Evolutionary conservation across 2,113 vertebrate species (phyloP), one percentile per base, ranked within the genome.

Genomic region (Blennius ocellaris): DNA sequence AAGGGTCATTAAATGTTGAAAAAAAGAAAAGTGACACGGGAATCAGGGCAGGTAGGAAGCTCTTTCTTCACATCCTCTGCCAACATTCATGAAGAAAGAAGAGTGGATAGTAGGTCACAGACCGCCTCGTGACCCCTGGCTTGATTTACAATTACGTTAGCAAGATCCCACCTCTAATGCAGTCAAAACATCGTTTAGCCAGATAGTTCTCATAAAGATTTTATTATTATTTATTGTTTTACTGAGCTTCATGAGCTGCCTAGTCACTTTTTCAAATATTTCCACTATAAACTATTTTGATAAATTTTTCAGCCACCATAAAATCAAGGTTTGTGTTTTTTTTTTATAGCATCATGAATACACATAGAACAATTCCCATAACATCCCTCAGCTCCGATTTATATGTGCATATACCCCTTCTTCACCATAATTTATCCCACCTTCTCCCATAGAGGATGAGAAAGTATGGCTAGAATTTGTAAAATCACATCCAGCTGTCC

Each of bases 251-350:
- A 81, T 81, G 65, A 78, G 68, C 73, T 71, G 81, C 76, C 78
- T 66, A 81, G 60, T 85, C 58, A 7, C 68, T 73, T 79, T 84
- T 71, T 89, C 82, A 83, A 67, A 67, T 82, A 77, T 85, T 61
- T 74, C 47, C 57, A 69, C 82, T 63, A 84, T 90, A 90, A 92
- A 92, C 59, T 73, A 85, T 82, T 89, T 80, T 75, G 80, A 86
- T 87, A 80, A 68, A 86, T 85, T 73, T 85, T 87, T 87, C 48
- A 71, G 76, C 73, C 62, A 52, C 76, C 53, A 64, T 88, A 83
- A 89, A 89, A 83, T 87, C 75, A 87, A 87, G 86, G 66, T 89
- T 83, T 88, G 68, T 88, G 40, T 83, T 87, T 80, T 82, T 83
- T 87, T 80, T 82, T 87, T 83, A 82, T 68, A 48, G 76, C 41